Evolutionary conservation across 2,888 invertebrate species (phyloP), one percentile per base, ranked within the genome.

Genomic region (Blastobasis lacticolella): DNA sequence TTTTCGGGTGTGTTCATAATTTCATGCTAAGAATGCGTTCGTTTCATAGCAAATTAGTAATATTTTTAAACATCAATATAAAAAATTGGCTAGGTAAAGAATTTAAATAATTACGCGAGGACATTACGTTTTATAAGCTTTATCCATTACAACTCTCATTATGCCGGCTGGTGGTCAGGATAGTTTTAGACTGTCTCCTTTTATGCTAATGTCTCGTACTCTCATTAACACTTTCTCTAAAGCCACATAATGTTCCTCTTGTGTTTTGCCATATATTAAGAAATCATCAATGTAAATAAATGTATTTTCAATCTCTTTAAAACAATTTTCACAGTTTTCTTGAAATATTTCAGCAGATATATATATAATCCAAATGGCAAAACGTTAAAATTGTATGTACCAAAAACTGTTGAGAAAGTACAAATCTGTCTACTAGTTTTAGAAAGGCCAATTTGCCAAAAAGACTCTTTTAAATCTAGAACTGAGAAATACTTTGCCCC

Each of bases 211-310:
- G 5, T 48, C 40, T 9, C n/a, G 10, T 40, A 38, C 48, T 40
- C 48, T 38, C 6, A 5, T 8, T 5, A 48, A 36, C 7, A 48
- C 38, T 48, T 48, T 48, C 7, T 46, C 7, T 36, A 46, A 36
- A 6, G 36, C 7, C 7, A 10, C 46, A 46, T 36, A 5, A 10
- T 36, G 23, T 37, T 46, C 23, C n/a, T 46, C 45, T 6, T 40
- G 1, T 40, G 51, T 44, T 38, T 52, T 36, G 8, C 40, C 40
- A 45, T n/a, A 47, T 40, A 52, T 37, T 38, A 52, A 46, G 10
- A 52, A 38, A 45, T 52, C 51, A 52, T 52, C 48, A 38, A 52
- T 49, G 23, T 52, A 52, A 36, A 44, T 51, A 36, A 51, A 41
- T 10, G 44, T 10, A 10, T 40, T 40, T 4, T 48, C 10, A 37